These are phyloP conservation scores for Clarias gariepinus DNA, from an alignment of 2,113 vertebrate genomes.

Conservation along the genomic window DNA sequence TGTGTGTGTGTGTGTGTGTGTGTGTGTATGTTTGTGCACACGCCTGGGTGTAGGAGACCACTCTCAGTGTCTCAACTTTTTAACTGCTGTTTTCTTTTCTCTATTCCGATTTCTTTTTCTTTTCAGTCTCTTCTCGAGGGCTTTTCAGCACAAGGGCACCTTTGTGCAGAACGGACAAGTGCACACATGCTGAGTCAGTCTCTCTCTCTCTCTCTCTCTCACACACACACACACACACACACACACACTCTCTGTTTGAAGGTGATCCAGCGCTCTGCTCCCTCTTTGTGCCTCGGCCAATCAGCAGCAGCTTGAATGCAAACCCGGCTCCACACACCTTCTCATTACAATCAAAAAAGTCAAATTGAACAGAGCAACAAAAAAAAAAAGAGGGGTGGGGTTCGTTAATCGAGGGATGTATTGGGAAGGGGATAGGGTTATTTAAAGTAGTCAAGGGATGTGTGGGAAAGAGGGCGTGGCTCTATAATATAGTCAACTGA, in stretches of 20 bases:
- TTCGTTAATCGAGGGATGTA: background rate
- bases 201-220: slow-evolving; percentile 33
- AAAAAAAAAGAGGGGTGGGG: background rate
- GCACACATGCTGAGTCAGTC: slow-evolving; percentile 62
- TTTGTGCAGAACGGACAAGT: slow-evolving; percentile 76
- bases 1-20: slow-evolving; percentile 77
- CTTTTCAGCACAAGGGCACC: slow-evolving; percentile 62
- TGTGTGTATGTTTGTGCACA: slow-evolving; percentile 58
- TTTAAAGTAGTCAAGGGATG: no score
- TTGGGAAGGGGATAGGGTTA: no score
- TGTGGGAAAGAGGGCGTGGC: background rate
- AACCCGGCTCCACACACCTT: background rate
- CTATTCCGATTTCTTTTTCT: background rate
- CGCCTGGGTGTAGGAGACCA: no score
- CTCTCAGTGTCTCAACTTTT: background rate
- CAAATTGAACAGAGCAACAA: background rate
- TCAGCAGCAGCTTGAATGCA: background rate
- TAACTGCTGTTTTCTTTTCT: background rate
- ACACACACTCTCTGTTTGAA: slow-evolving; percentile 65
- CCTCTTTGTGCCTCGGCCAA: slow-evolving; percentile 44
- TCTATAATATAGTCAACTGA: background rate
- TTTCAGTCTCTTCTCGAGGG: background rate
- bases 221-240: slow-evolving; percentile 34
- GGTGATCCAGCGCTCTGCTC: slow-evolving; percentile 73
- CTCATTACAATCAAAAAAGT: background rate